Conservation (phyloP, 2,888 invertebrate species). For the Sycophila texana region DNA sequence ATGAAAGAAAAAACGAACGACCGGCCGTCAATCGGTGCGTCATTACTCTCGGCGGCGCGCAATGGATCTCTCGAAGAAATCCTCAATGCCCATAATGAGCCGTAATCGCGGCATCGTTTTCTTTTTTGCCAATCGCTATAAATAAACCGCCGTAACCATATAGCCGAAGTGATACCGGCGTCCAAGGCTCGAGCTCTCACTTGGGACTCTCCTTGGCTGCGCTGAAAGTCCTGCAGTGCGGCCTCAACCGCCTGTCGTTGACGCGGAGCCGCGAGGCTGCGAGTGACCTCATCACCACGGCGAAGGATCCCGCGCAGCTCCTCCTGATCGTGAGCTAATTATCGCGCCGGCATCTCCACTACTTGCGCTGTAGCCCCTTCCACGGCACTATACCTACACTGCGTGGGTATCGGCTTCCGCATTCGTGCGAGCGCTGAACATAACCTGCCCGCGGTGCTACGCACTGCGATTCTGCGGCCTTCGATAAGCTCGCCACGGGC, state of each 20-base stretch:
- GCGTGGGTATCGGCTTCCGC: not conserved
- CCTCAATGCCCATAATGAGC: not conserved
- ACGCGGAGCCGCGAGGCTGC: conserved; percentile 27
- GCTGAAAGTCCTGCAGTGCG: conserved; percentile 36
- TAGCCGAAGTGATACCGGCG: not conserved
- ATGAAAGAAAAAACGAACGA: too few species aligned
- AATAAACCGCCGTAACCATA: conserved; percentile 31
- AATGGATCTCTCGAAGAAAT: too few species aligned
- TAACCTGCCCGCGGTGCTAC: conserved; percentile 27
- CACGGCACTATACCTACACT: too few species aligned
- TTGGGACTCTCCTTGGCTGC: conserved; percentile 39
- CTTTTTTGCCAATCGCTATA: not conserved
- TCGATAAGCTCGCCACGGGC: conserved; percentile 6
- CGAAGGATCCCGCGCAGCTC: not conserved
- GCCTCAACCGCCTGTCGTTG: conserved; percentile 24
- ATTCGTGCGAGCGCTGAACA: too few species aligned
- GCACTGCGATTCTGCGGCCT: conserved; percentile 46
- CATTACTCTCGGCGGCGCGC: too few species aligned
- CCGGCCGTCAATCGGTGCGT: too few species aligned
- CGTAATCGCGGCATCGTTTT: not conserved
- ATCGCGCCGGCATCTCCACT: not conserved
- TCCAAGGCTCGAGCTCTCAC: conserved; percentile 30
- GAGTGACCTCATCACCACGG: conserved; percentile 42
- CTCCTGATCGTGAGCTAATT: not conserved
- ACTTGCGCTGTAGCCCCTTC: not conserved